These are phyloP conservation scores for Sterrhoptilus dennistouni DNA, from an alignment of 2,113 vertebrate species.

Conservation along the genomic window DNA sequence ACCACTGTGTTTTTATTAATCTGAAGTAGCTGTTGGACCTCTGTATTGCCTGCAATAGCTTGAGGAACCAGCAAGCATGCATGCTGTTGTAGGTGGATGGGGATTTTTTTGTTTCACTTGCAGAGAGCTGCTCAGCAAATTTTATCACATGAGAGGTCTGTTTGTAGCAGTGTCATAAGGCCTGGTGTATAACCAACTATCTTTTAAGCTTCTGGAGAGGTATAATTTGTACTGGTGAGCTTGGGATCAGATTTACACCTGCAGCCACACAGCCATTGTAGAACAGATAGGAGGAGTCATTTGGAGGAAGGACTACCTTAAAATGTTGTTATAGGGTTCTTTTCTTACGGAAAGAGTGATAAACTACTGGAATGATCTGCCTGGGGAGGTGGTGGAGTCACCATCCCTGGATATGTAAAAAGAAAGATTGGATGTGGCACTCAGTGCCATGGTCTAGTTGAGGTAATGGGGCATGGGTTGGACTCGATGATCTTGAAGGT, in stretches of 20 bases:
- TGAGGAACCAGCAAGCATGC: neutral
- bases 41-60: neutral
- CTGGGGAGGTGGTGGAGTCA: neutral
- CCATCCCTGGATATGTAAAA: neutral
- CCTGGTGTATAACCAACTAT: neutral
- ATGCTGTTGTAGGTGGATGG: neutral
- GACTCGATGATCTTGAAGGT: neutral
- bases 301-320: neutral
- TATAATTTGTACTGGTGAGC: neutral
- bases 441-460: neutral
- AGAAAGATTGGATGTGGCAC: neutral
- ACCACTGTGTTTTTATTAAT: neutral
- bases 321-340: neutral
- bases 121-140: neutral
- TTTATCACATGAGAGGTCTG: accelerated
- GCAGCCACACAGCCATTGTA: neutral
- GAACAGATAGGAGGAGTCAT: neutral
- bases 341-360: neutral
- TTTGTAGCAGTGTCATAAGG: neutral
- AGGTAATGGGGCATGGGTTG: no score
- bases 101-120: neutral
- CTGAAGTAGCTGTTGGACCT: neutral
- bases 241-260: neutral
- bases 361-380: neutral
- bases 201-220: neutral